Conservation (phyloP, 2,113 vertebrate species). For the Daubentonia madagascariensis region DNA sequence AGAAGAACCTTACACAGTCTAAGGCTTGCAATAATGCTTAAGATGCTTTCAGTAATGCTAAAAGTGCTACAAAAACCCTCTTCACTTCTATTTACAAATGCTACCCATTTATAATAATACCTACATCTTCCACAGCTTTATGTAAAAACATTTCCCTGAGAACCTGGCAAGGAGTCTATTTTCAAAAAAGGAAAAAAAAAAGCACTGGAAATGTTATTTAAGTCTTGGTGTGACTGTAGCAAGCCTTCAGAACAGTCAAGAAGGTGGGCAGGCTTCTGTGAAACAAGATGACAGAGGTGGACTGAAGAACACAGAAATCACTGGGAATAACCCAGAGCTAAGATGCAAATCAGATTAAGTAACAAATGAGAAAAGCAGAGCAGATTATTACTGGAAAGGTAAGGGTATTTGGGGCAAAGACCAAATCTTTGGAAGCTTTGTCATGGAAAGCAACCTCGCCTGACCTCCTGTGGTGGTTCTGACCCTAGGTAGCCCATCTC, state of each 20-base stretch:
- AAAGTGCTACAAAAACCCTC: not conserved
- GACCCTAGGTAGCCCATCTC: not conserved
- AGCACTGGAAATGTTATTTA: constrained; percentile 26
- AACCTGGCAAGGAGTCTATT: constrained; percentile 39
- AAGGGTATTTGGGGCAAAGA: not conserved
- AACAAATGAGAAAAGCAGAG: not conserved
- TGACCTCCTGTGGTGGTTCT: not conserved
- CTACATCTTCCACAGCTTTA: constrained; percentile 23
- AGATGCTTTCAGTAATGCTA: not conserved
- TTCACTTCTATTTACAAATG: constrained; percentile 49
- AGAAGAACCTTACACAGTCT: not conserved
- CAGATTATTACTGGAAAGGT: not conserved
- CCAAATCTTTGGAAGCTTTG: not conserved
- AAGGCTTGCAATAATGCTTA: not conserved
- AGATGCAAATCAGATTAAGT: not conserved
- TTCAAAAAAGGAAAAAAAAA: constrained; percentile 28
- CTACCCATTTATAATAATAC: constrained; percentile 10
- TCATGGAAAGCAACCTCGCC: not conserved
- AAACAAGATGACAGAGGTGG: not conserved
- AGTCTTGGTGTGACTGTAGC: not conserved
- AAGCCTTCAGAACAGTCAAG: constrained; percentile 42
- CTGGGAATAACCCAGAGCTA: not conserved
- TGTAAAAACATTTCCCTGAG: constrained; percentile 44
- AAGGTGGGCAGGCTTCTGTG: constrained; percentile 4
- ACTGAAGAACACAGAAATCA: not conserved